A percentile compares a stretch with the other conserved stretches of the same genome.
These are phyloP conservation scores for Sinella curviseta DNA, from an alignment of 1,140 invertebrate genomes.

Conservation along the genomic window DNA sequence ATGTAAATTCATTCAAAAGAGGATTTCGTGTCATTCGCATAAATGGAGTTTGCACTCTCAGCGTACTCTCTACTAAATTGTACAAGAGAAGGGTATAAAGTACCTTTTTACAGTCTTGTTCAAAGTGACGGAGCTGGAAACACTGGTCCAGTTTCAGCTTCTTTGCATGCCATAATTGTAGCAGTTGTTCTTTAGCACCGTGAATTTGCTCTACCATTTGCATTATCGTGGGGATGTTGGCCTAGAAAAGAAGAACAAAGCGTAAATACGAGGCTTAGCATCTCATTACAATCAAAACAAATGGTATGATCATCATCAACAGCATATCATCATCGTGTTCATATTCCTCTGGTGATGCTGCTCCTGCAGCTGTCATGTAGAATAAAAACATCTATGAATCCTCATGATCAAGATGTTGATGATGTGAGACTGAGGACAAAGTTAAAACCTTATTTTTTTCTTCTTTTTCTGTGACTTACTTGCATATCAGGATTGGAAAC, in stretches of 20 bases:
- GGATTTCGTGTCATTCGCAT: not conserved
- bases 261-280: not conserved
- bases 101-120: slow-evolving; percentile 95
- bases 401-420: slow-evolving; percentile 49
- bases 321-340: not conserved
- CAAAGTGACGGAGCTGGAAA: slow-evolving; percentile 89
- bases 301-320: slow-evolving; percentile 15
- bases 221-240: slow-evolving; percentile 66
- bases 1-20: not conserved
- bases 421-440: too few species aligned
- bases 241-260: slow-evolving; percentile 56
- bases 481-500: slow-evolving; percentile 68
- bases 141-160: slow-evolving; percentile 92
- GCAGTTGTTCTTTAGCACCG: slow-evolving; percentile 81
- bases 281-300: slow-evolving; percentile 3
- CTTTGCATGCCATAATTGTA: slow-evolving; percentile 91
- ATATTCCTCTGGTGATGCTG: not conserved
- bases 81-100: slow-evolving; percentile 28
- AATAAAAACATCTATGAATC: slow-evolving; percentile 12
- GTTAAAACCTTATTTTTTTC: slow-evolving; percentile 13
- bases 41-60: slow-evolving; percentile 30
- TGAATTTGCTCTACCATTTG: slow-evolving; percentile 80
- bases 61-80: not conserved
- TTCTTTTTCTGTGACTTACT: too few species aligned
- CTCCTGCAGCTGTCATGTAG: not conserved